Percentiles rank a stretch among this genome's conserved stretches.
Evolutionary conservation across 1,140 invertebrate genomes (phyloP).

Genomic region (Pentalonia nigronervosa): DNA sequence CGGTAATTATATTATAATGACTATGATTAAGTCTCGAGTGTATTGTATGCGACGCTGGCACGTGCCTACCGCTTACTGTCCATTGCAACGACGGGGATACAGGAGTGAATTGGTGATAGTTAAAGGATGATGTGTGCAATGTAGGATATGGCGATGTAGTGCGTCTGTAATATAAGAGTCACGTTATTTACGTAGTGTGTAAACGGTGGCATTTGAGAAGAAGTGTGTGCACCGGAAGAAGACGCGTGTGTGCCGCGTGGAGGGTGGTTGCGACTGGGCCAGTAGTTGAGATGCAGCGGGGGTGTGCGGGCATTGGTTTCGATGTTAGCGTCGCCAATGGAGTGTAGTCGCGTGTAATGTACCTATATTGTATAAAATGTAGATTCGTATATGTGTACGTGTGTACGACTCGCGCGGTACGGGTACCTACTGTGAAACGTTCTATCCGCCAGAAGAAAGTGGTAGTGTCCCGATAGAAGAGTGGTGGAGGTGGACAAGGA

Average conservation of each 20-base stretch:
- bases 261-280: not conserved
- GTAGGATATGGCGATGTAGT: not conserved
- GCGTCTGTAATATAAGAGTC: not conserved
- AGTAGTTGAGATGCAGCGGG: not conserved
- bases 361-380: conserved; percentile 5
- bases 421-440: not conserved
- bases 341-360: not conserved
- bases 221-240: not conserved
- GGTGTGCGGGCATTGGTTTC: not conserved
- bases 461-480: not conserved
- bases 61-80: not conserved
- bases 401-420: not conserved
- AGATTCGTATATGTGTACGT: not conserved
- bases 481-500: not conserved
- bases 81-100: not conserved
- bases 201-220: not conserved
- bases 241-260: not conserved
- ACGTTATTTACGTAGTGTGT: not conserved
- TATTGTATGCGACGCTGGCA: not conserved
- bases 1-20: not conserved
- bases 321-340: not conserved
- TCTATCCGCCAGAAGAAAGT: not conserved
- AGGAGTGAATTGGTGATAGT: not conserved
- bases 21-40: not conserved
- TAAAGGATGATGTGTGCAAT: no score